Base-by-base conservation (phyloP, 2,888 invertebrate genomes). In the Neoaliturus tenellus region DNA sequence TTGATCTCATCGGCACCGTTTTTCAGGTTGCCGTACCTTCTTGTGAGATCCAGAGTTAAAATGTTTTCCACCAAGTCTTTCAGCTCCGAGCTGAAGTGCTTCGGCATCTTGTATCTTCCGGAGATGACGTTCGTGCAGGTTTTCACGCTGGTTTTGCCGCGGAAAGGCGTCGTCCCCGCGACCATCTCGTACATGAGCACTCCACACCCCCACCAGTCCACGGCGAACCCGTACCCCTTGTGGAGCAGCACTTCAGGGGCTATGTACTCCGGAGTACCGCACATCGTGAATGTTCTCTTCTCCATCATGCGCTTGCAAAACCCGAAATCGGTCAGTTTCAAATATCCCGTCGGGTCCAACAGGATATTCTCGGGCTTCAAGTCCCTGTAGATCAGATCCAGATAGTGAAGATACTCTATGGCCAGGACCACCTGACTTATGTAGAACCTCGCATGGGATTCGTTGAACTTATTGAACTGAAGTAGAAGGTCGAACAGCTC, bases 131-230 rank as follows among this genome's bases (percentile, higher is more conserved):
- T 98, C 89, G 97, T 97, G 90, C 98, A 99, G 86, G 98, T 96
- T 90, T 96, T 95, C 94, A 99, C 98, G 0, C 97, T 97, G 86
- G 98, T 97, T 86, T 95, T 95, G 17, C 97, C 95, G 88, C 95
- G 96, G 91, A 99, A 99, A 0, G 99, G 99, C 10, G 98, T 97
- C 90, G 95, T 96, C 0, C 99, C 99, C 23, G 97, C 95, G 69
- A 95, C 95, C 95, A 98, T 96, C 92, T 98, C 98, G 90, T 93
- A 98, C 55, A 98, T 91, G 4, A 98, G 91, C 0, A 98, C 94
- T 0, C 97, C 99, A 86, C 97, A 94, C 0, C 98, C 96, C 99
- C 99, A 99, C 98, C 98, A 99, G 89, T 99, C 99, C 0, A 98
- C 98, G 0, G 97, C 96, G 88, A 94, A 95, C 75, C 97, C 97